Conservation (phyloP, 1,140 invertebrate species). For the Drosophila oshimai region DNA sequence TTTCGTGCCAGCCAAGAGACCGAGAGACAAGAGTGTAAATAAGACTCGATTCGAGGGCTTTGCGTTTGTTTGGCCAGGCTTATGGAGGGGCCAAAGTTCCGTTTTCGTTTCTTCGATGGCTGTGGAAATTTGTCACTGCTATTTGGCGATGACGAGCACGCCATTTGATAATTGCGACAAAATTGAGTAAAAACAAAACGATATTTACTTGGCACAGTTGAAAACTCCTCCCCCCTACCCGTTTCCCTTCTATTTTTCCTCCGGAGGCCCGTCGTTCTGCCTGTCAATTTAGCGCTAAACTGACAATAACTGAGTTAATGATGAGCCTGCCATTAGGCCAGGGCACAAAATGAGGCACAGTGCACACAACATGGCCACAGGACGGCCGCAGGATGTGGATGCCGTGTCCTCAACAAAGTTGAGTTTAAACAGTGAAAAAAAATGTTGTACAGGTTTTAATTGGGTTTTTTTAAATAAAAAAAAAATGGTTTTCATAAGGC, state of each 20-base stretch:
- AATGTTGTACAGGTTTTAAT: not conserved
- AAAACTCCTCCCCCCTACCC: conserved; percentile 4
- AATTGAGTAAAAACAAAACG: conserved; percentile 62
- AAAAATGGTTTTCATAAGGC: not conserved
- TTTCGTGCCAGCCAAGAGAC: conserved; percentile 32
- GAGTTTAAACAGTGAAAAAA: conserved; percentile 10
- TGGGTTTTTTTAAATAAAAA: not conserved
- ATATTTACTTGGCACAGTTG: conserved; percentile 44
- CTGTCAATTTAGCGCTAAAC: conserved; percentile 72
- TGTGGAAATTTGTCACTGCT: conserved; percentile 30
- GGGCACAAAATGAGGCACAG: conserved; percentile 48
- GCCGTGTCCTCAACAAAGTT: conserved; percentile 30
- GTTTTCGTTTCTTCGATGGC: too few species aligned
- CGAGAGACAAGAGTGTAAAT: conserved; percentile 48
- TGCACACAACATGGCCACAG: conserved; percentile 17
- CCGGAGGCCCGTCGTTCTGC: conserved; percentile 18
- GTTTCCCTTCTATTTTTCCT: too few species aligned
- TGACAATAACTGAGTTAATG: conserved; percentile 76
- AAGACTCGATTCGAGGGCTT: conserved; percentile 30
- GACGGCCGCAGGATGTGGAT: conserved; percentile 26
- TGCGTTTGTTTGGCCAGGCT: conserved; percentile 38
- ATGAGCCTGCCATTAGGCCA: conserved; percentile 65
- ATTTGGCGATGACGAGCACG: conserved; percentile 45
- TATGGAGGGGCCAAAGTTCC: conserved; percentile 6
- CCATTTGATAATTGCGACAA: conserved; percentile 56